These are phyloP conservation scores for Catagonus wagneri DNA, from an alignment of 2,113 vertebrate genomes.

Conservation along the genomic window DNA sequence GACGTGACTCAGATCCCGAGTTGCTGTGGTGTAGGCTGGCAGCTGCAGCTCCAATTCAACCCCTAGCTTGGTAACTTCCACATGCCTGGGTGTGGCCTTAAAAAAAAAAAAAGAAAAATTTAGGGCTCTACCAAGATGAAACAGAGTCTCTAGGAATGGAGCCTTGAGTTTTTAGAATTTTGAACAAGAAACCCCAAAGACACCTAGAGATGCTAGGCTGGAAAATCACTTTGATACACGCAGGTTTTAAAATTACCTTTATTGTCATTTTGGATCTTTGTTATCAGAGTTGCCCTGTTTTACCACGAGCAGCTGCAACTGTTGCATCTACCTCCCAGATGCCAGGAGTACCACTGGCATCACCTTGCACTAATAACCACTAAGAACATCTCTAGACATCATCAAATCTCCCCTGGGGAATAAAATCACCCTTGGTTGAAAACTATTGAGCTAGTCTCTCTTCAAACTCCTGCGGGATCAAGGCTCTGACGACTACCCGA, in stretches of 20 bases:
- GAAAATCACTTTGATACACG: background rate
- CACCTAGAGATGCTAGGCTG: background rate
- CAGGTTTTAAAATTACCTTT: background rate
- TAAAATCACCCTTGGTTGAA: background rate
- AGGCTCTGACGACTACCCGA: background rate
- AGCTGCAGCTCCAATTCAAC: no score
- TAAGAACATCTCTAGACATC: background rate
- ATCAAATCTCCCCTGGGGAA: background rate
- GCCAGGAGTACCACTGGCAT: background rate
- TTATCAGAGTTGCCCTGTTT: background rate
- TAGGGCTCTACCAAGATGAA: background rate
- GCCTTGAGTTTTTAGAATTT: background rate
- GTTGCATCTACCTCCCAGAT: background rate
- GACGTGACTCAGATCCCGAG: no score
- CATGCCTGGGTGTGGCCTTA: no score
- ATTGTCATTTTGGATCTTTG: background rate
- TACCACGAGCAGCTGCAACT: background rate
- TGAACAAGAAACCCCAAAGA: background rate
- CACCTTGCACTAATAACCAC: background rate
- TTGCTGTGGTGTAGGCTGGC: no score
- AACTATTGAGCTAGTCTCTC: background rate
- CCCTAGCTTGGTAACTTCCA: no score
- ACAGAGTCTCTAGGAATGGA: background rate
- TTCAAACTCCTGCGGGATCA: background rate
- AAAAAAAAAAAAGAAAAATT: no score